phyloP scores from a whole-genome alignment of 2,113 vertebrate species.

The Gadus macrocephalus region DNA sequence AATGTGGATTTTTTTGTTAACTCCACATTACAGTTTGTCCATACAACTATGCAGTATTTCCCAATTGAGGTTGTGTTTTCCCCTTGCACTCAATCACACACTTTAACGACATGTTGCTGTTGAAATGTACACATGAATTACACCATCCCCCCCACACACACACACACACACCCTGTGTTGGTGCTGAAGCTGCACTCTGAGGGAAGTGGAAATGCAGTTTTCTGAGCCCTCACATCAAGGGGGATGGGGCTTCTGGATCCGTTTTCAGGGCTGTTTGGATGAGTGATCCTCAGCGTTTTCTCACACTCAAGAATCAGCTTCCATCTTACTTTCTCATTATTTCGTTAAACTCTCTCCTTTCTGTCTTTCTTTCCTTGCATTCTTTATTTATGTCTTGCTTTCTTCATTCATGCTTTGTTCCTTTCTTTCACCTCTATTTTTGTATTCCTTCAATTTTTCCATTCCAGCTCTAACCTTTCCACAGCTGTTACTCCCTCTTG shows the following conservation, averaged over 20 bases:
- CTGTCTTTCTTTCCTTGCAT: neutral
- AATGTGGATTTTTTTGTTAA: too few species aligned
- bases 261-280: neutral
- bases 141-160: neutral
- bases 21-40: too few species aligned
- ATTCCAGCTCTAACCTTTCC: neutral
- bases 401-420: neutral
- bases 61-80: too few species aligned
- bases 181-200: conserved; percentile 11
- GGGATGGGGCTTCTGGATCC: neutral
- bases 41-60: too few species aligned
- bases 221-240: neutral
- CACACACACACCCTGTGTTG: neutral
- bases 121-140: too few species aligned
- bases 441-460: neutral
- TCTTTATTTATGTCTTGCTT: neutral
- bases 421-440: neutral
- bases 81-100: too few species aligned
- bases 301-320: neutral
- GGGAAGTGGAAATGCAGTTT: conserved; percentile 41
- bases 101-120: too few species aligned
- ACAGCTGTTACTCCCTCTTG: too few species aligned
- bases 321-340: neutral
- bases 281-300: neutral
- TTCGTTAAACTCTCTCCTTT: neutral